phyloP scores from a whole-genome alignment of 1,140 invertebrate species.

The Tetramorium alpestre region DNA sequence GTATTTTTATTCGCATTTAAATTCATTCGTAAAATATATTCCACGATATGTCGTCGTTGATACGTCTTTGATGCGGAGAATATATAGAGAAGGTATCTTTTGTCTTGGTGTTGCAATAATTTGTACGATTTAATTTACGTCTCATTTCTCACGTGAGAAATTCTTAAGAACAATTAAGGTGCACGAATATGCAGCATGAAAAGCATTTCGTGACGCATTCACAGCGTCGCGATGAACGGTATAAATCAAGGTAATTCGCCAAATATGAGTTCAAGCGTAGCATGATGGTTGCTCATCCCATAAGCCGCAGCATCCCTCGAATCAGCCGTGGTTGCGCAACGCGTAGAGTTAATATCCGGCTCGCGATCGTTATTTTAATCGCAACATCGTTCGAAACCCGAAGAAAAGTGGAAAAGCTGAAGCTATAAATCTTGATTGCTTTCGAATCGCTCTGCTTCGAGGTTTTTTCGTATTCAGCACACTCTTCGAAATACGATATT shows the following conservation, averaged over 20 bases:
- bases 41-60: background rate
- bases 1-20: background rate
- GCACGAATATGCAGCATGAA: background rate
- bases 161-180: background rate
- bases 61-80: no score
- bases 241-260: slow-evolving; percentile 3
- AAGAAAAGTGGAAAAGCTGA: background rate
- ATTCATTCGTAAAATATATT: background rate
- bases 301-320: background rate
- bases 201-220: background rate
- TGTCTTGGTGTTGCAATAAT: background rate
- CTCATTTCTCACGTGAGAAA: no score
- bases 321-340: background rate
- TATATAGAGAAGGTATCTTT: no score
- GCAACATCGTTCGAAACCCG: background rate
- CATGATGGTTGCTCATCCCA: background rate
- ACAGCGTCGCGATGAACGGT: background rate
- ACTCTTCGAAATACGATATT: background rate
- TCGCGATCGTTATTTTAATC: background rate
- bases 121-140: no score
- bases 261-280: background rate
- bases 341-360: slow-evolving; percentile 25
- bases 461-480: background rate
- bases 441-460: background rate
- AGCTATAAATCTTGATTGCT: background rate